Conservation (phyloP, 2,888 invertebrate genomes). For the Smittia aterrima region DNA sequence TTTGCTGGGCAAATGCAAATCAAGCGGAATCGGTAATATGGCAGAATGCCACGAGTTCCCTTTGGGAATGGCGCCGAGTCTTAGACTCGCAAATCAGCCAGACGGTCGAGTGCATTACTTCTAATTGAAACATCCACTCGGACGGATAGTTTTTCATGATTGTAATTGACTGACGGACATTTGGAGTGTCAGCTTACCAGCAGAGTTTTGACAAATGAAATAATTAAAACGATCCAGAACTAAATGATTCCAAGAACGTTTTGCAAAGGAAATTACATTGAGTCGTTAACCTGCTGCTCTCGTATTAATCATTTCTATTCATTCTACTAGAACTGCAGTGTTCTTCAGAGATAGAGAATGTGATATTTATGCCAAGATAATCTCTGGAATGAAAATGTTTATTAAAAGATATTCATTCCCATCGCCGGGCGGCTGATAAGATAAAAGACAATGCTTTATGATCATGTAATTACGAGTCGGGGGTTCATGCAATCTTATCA, state of each 20-base stretch:
- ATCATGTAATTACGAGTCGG: neutral
- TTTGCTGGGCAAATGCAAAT: neutral
- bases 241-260: slow-evolving; percentile 25
- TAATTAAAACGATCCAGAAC: neutral
- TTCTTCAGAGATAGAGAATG: neutral
- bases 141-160: neutral
- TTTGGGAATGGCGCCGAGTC: neutral
- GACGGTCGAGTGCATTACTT: slow-evolving; percentile 4
- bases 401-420: slow-evolving; percentile 11
- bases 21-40: neutral
- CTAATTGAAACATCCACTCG: slow-evolving; percentile 16
- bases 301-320: neutral
- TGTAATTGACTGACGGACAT: neutral
- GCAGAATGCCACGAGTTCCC: neutral
- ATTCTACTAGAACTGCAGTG: neutral
- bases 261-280: neutral
- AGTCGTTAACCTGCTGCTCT: neutral
- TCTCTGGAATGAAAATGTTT: slow-evolving; percentile 26
- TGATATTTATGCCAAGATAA: slow-evolving; percentile 17
- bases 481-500: neutral
- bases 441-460: slow-evolving; percentile 11
- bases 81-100: neutral
- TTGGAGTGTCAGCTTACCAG: slow-evolving; percentile 10
- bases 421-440: neutral
- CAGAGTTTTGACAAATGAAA: slow-evolving; percentile 33